These are phyloP conservation scores for Halictus quadricinctus DNA, from an alignment of 2,888 invertebrate species.

Conservation along the genomic window DNA sequence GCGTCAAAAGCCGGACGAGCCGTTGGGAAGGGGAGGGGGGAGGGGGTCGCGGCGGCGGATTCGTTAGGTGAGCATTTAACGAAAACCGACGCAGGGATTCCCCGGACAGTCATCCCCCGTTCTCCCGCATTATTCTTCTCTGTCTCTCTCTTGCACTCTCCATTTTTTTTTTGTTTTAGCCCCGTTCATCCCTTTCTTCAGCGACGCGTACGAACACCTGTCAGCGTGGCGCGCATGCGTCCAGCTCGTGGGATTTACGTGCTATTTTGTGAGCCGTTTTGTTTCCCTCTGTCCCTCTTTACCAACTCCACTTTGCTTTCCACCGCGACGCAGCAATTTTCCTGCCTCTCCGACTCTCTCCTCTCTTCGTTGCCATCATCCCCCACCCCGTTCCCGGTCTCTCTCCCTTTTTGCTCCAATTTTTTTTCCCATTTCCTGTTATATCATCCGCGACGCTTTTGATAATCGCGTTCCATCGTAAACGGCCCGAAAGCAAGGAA, in stretches of 20 bases:
- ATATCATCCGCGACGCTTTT: slow-evolving; percentile 45
- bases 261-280: slow-evolving; percentile 51
- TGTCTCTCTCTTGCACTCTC: background rate
- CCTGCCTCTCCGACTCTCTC: background rate
- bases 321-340: slow-evolving; percentile 21
- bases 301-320: slow-evolving; percentile 9
- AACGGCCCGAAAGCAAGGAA: slow-evolving; percentile 33
- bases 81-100: slow-evolving; percentile 61
- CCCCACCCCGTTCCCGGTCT: too few species aligned
- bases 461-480: slow-evolving; percentile 45
- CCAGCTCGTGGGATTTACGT: slow-evolving; percentile 49
- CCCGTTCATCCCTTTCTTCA: slow-evolving; percentile 24
- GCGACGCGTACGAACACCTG: slow-evolving; percentile 41
- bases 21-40: background rate
- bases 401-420: slow-evolving; percentile 14
- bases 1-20: slow-evolving; percentile 72
- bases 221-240: slow-evolving; percentile 32
- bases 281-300: slow-evolving; percentile 24
- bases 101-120: slow-evolving; percentile 21
- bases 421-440: slow-evolving; percentile 49
- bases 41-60: slow-evolving; percentile 64
- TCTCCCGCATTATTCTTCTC: background rate
- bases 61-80: slow-evolving; percentile 74
- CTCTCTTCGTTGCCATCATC: background rate
- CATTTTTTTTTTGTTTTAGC: background rate